phyloP scores from a whole-genome alignment of 2,113 vertebrate genomes.

The Channa argus region DNA sequence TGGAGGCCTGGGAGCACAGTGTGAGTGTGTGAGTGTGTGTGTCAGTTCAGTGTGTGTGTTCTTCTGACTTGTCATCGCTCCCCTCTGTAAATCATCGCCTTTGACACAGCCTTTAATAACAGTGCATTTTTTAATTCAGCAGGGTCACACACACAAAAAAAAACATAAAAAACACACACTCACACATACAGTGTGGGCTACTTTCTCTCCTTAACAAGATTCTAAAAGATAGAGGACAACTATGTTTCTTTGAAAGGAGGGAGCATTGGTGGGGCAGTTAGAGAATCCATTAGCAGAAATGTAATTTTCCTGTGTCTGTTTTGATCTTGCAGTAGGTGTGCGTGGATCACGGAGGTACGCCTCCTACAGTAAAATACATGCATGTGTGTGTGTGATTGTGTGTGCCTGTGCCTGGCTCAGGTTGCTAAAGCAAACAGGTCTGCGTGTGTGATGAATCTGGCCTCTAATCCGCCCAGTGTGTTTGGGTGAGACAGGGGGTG shows the following conservation, averaged over 20 bases:
- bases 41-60: slow-evolving; percentile 78
- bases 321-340: slow-evolving; percentile 12
- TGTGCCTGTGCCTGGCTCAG: slow-evolving; percentile 67
- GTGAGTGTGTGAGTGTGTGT: slow-evolving; percentile 58
- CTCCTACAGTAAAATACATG: neutral
- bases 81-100: slow-evolving; percentile 86
- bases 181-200: slow-evolving; percentile 25
- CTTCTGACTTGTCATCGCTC: slow-evolving; percentile 85
- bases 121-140: slow-evolving; percentile 85
- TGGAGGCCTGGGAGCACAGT: slow-evolving; percentile 80
- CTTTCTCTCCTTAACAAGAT: slow-evolving; percentile 52
- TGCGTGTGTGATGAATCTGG: slow-evolving; percentile 82
- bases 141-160: slow-evolving; percentile 62
- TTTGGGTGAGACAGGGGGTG: slow-evolving; percentile 80
- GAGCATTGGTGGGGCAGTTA: slow-evolving; percentile 17
- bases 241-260: slow-evolving; percentile 42
- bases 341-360: neutral
- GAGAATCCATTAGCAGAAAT: slow-evolving; percentile 54
- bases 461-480: slow-evolving; percentile 78
- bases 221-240: slow-evolving; percentile 69
- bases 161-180: slow-evolving; percentile 30
- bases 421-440: slow-evolving; percentile 85
- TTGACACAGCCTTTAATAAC: slow-evolving; percentile 87
- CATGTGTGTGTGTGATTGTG: slow-evolving; percentile 37
- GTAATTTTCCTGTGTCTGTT: slow-evolving; percentile 32